Percentiles rank a stretch among this genome's conserved stretches.
Conservation (phyloP, 2,113 vertebrate genomes). For the Pyxicephalus adspersus region DNA sequence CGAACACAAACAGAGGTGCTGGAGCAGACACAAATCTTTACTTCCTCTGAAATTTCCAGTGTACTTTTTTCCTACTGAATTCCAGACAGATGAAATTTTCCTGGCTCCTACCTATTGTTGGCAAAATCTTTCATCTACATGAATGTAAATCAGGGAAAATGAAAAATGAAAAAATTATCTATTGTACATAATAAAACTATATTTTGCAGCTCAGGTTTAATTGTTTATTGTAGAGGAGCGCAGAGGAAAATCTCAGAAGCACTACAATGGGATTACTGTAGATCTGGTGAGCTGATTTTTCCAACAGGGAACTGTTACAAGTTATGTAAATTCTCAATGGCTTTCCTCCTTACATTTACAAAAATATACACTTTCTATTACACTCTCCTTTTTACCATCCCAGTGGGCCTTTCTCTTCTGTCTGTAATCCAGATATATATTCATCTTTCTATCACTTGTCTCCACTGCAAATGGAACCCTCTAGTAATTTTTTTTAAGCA, state of each 20-base stretch:
- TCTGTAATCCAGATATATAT: too few species aligned
- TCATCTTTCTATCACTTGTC: too few species aligned
- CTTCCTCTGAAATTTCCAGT: constrained; percentile 90
- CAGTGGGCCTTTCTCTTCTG: too few species aligned
- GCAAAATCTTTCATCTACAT: constrained; percentile 68
- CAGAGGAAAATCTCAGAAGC: not conserved
- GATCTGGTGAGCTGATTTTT: not conserved
- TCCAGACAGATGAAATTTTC: constrained; percentile 97
- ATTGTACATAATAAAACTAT: not conserved
- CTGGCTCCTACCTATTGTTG: constrained; percentile 77
- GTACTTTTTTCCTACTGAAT: constrained; percentile 86
- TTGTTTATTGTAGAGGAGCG: constrained; percentile 6
- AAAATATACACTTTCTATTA: too few species aligned
- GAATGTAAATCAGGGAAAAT: constrained; percentile 66
- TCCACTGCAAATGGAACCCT: too few species aligned
- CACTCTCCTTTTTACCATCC: too few species aligned
- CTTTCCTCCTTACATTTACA: too few species aligned
- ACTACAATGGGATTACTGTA: constrained; percentile 1
- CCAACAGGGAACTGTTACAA: not conserved
- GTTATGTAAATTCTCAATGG: not conserved
- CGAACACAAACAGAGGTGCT: constrained; percentile 84
- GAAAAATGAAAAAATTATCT: constrained; percentile 43
- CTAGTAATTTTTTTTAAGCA: too few species aligned
- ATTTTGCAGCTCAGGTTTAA: constrained; percentile 23
- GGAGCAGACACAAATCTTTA: constrained; percentile 81